Evolutionary conservation across 92 coral and sea anemone species (phyloP), one percentile per base, ranked within the genome.

Genomic region (Pocillopora grandis): DNA sequence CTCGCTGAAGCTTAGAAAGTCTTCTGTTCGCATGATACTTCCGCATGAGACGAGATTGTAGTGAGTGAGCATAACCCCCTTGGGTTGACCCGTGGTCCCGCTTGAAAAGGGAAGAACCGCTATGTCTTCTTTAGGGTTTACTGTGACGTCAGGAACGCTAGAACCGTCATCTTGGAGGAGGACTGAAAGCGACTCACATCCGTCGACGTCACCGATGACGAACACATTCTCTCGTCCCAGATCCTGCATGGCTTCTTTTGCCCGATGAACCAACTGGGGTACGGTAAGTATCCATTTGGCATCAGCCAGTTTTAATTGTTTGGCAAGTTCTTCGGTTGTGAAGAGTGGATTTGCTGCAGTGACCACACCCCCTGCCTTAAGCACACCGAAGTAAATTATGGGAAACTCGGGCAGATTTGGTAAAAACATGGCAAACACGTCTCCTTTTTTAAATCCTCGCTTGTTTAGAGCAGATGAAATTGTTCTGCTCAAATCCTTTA

Each of bases 81-180:
- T 95, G 19, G 98, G 94, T 23, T 87, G 80, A 0, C 98, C 98
- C 31, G 98, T 92, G 65, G 98, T 95, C 56, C 98, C 98, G 64
- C 98, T 95, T 3, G 98, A 95, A 71, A 92, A 95, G 36, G 98
- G 98, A 55, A 95, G 77, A 76, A 92, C 84, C 12, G 98, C 98
- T 17, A 81, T 72, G 65, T 93, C 95, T 68, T 93, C 93, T 62
- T 87, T 93, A 55, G 97, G 91, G 66, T 85, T 83, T 76, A 92
- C 82, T 17, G 81, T 56, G 18, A 87, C 86, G 33, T 90, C 87
- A 10, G 86, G 90, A 65, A 87, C 81, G 52, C 87, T 87, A 62
- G 85, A 80, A 2, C 98, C 98, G 74, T 95, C 95, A 78, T 95
- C 96, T 72, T 92, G 83, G 48, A 95, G 78, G 17, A 95, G 96